phyloP scores from a whole-genome alignment of 2,888 invertebrate species.

The Erebia palarica region DNA sequence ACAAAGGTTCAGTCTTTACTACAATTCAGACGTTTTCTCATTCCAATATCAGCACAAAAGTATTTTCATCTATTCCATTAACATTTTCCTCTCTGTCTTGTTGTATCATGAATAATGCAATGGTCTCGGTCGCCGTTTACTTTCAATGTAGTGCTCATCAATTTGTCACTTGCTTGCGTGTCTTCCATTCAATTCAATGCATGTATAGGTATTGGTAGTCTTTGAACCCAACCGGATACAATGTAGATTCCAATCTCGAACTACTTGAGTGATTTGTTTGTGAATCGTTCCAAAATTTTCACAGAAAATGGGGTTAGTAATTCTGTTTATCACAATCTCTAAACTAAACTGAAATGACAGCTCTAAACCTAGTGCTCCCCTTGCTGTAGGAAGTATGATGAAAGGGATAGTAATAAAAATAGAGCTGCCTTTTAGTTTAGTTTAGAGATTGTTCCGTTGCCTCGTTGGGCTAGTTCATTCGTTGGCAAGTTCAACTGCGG shows the following conservation, averaged over 20 bases:
- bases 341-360: too few relatives aligned
- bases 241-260: conserved; percentile 29
- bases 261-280: conserved; percentile 10
- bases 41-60: background rate
- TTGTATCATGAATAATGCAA: conserved; percentile 58
- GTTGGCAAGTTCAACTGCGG: too few relatives aligned
- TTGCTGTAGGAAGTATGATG: too few relatives aligned
- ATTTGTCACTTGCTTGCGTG: conserved; percentile 54
- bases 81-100: conserved; percentile 29
- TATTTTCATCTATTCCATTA: conserved; percentile 20
- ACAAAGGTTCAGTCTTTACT: too few relatives aligned
- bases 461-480: too few relatives aligned
- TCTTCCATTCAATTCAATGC: conserved; percentile 43
- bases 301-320: too few relatives aligned
- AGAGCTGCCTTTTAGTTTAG: too few relatives aligned
- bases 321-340: too few relatives aligned
- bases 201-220: conserved; percentile 18
- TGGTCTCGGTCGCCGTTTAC: conserved; percentile 48
- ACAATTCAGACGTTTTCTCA: background rate
- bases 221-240: conserved; percentile 42
- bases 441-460: too few relatives aligned
- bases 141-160: conserved; percentile 52
- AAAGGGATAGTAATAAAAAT: too few relatives aligned
- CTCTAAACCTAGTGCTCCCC: too few relatives aligned
- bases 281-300: conserved; percentile 4